These are phyloP conservation scores for Artibeus jamaicensis DNA, from an alignment of 2,797 vertebrate genomes.

Conservation along the genomic window DNA sequence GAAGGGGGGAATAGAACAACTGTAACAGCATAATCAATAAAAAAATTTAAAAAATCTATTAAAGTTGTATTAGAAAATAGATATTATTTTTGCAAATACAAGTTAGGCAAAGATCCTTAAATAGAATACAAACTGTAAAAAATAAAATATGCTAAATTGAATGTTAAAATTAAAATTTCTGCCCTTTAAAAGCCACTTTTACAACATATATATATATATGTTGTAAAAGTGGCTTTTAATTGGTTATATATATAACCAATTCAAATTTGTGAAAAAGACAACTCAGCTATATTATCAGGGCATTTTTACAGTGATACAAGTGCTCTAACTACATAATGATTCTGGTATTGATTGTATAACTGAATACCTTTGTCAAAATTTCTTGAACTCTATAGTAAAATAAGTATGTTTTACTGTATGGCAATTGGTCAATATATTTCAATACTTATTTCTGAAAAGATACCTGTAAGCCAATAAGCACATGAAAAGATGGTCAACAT, in stretches of 20 bases:
- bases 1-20: too few species aligned
- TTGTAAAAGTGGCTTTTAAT: too few species aligned
- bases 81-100: not conserved
- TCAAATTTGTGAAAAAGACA: not conserved
- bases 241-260: not conserved
- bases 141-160: not conserved
- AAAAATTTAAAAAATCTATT: too few species aligned
- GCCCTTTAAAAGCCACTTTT: not conserved
- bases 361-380: not conserved
- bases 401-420: not conserved
- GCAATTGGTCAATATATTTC: conserved; percentile 2
- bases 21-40: too few species aligned
- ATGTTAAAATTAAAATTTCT: conserved; percentile 28
- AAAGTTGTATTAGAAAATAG: not conserved
- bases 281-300: not conserved
- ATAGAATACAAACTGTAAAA: not conserved
- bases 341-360: not conserved
- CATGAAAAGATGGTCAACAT: not conserved
- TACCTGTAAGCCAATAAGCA: not conserved
- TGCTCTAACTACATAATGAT: not conserved
- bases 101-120: not conserved
- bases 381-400: not conserved
- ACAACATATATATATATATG: not conserved
- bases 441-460: not conserved
- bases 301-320: not conserved